A percentile compares a stretch with the other conserved stretches of the same genome.
Evolutionary conservation across 2,888 invertebrate genomes (phyloP).

Genomic region (Dasysyrphus tricinctus): DNA sequence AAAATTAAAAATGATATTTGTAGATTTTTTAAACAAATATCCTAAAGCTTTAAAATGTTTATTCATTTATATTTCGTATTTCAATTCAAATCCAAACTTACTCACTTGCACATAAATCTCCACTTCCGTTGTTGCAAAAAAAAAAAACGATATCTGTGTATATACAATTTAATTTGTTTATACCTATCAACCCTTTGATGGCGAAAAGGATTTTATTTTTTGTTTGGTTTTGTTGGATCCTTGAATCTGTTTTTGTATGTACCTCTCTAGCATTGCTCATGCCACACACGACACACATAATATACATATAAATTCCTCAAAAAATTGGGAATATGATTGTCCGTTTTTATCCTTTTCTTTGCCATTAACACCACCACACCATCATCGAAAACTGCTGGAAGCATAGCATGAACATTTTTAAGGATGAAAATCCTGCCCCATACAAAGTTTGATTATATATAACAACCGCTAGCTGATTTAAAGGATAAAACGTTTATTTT

Average conservation of each 20-base stretch:
- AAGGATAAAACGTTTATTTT: slow-evolving; percentile 71
- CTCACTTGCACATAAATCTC: slow-evolving; percentile 37
- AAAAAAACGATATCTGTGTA: background rate
- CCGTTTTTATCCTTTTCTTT: slow-evolving; percentile 29
- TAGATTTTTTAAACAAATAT: background rate
- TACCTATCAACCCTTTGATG: slow-evolving; percentile 40
- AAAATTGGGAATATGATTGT: slow-evolving; percentile 60
- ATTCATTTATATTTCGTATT: slow-evolving; percentile 6
- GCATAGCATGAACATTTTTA: background rate
- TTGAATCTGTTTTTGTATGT: slow-evolving; percentile 29
- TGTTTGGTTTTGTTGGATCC: background rate
- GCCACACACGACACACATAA: slow-evolving; percentile 10
- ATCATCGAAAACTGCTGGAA: background rate
- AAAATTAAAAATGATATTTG: background rate
- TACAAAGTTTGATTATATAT: slow-evolving; percentile 29
- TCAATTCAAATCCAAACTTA: slow-evolving; percentile 26
- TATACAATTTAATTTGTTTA: slow-evolving; percentile 61
- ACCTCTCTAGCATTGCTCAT: background rate
- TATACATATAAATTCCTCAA: slow-evolving; percentile 52
- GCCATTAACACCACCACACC: background rate
- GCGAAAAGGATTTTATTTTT: slow-evolving; percentile 9
- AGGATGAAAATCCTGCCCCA: background rate
- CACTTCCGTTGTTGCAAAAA: background rate
- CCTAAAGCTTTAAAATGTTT: background rate
- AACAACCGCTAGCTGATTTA: slow-evolving; percentile 50